These are phyloP conservation scores for Rotaria magnacalcarata DNA, from an alignment of 2,888 invertebrate genomes.

Conservation along the genomic window DNA sequence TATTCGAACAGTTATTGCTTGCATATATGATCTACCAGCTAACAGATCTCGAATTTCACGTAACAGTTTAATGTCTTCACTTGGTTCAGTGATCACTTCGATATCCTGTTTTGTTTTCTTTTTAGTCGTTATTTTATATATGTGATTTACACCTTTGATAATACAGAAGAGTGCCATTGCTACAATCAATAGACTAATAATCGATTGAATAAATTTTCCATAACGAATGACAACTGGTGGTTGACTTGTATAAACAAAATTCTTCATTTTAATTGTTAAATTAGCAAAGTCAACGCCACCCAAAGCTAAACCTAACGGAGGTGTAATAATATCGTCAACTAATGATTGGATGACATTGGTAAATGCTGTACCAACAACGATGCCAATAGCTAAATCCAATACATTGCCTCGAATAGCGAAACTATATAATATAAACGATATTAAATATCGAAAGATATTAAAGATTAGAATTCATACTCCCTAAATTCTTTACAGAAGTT, in stretches of 20 bases:
- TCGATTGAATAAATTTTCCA: not conserved
- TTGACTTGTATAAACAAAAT: not conserved
- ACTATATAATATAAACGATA: not conserved
- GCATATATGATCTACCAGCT: not conserved
- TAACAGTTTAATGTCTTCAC: not conserved
- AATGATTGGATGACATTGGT: not conserved
- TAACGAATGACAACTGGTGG: constrained; percentile 20
- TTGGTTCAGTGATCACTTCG: not conserved
- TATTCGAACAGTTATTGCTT: not conserved
- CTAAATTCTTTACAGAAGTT: not conserved
- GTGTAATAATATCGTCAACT: constrained; percentile 29
- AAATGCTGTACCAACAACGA: not conserved
- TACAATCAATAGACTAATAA: not conserved
- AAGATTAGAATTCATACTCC: not conserved
- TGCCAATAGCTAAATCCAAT: not conserved
- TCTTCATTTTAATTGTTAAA: not conserved
- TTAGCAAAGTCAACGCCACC: constrained; percentile 22
- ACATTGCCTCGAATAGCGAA: not conserved
- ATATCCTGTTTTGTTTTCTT: not conserved
- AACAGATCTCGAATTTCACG: constrained; percentile 12
- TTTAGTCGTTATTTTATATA: not conserved
- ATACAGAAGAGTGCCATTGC: not conserved
- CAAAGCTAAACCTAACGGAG: not conserved
- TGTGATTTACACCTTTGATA: not conserved
- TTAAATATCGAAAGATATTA: not conserved